Conservation (phyloP, 2,113 vertebrate genomes). For the Excalfactoria chinensis region DNA sequence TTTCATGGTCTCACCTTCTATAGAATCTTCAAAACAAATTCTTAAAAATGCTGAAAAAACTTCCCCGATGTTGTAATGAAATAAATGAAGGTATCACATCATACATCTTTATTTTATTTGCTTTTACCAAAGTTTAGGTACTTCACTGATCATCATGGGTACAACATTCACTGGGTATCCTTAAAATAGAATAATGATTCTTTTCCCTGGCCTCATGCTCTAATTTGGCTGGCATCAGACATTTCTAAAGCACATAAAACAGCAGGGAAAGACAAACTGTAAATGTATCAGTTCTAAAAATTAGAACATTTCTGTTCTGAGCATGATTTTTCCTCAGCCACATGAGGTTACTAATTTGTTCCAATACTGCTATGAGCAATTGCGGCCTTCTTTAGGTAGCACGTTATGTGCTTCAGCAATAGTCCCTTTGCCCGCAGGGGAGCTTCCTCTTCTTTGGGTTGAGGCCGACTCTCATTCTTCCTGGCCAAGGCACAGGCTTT, state of each 20-base stretch:
- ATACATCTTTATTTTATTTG: neutral
- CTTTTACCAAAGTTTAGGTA: neutral
- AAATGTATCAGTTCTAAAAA: neutral
- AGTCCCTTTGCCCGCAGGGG: neutral
- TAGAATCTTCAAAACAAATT: neutral
- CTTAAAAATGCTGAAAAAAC: neutral
- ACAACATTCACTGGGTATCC: neutral
- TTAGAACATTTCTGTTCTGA: neutral
- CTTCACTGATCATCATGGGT: neutral
- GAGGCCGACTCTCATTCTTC: neutral
- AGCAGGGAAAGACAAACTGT: neutral
- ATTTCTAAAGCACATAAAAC: neutral
- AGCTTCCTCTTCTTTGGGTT: neutral
- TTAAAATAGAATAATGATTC: neutral
- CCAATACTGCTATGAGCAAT: neutral
- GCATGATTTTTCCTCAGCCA: neutral
- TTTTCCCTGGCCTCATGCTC: neutral
- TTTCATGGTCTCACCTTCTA: neutral
- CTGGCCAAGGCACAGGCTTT: neutral
- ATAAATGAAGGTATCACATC: neutral
- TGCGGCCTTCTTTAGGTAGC: neutral
- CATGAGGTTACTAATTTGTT: conserved; percentile 19
- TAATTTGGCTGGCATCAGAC: neutral
- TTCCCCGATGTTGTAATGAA: neutral
- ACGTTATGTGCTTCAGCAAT: neutral